Percentiles rank a stretch among this genome's conserved stretches.
phyloP scores from a whole-genome alignment of 2,888 invertebrate species.

The Phaonia tiefii region DNA sequence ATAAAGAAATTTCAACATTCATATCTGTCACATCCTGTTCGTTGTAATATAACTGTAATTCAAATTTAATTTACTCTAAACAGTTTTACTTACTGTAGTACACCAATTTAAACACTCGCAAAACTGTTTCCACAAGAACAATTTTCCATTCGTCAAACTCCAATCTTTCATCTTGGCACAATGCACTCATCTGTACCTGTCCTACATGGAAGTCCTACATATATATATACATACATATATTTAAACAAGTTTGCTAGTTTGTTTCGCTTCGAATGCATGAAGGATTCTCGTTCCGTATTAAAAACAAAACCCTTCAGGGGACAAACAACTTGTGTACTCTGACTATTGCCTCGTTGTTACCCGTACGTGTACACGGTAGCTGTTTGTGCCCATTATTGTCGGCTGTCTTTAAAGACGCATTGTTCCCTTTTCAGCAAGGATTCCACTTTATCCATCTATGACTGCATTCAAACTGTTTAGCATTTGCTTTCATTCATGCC shows the following conservation, averaged over 20 bases:
- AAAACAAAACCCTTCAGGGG: slow-evolving; percentile 66
- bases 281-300: slow-evolving; percentile 42
- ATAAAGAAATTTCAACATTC: too few relatives aligned
- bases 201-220: neutral
- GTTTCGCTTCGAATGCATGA: neutral
- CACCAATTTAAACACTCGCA: too few relatives aligned
- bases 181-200: neutral
- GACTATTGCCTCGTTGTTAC: neutral
- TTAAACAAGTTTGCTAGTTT: neutral
- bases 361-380: neutral
- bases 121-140: too few relatives aligned
- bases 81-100: too few relatives aligned
- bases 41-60: too few relatives aligned
- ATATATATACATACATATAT: too few relatives aligned
- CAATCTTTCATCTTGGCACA: slow-evolving; percentile 36
- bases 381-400: slow-evolving; percentile 2
- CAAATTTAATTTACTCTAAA: too few relatives aligned
- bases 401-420: slow-evolving; percentile 24
- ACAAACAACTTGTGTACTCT: slow-evolving; percentile 66
- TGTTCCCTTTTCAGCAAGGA: neutral
- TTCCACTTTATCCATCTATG: neutral
- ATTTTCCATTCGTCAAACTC: slow-evolving; percentile 1
- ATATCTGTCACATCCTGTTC: too few relatives aligned
- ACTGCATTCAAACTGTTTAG: slow-evolving; percentile 5
- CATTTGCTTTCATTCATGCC: slow-evolving; percentile 3